Evolutionary conservation across 1,140 invertebrate species (phyloP).

Genomic region (Heterodera schachtii): DNA sequence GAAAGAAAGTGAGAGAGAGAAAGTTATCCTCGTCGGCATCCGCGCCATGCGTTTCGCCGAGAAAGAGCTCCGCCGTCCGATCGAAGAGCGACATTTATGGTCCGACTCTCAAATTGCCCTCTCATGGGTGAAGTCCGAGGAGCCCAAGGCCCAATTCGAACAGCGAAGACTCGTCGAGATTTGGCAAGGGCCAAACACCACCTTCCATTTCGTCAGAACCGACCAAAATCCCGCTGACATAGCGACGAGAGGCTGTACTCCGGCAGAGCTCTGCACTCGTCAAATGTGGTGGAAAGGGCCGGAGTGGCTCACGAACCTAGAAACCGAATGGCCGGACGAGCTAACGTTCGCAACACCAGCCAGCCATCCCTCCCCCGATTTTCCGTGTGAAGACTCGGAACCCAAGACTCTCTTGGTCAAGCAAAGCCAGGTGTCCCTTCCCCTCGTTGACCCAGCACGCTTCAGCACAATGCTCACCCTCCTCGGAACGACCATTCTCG

Average conservation of each 20-base stretch:
- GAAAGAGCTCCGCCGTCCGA: too few species aligned
- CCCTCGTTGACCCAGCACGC: too few species aligned
- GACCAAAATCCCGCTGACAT: conserved; percentile 41
- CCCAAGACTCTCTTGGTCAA: too few species aligned
- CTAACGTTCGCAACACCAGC: not conserved
- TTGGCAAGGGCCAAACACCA: not conserved
- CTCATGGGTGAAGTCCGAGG: conserved; percentile 2
- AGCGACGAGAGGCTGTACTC: conserved; percentile 18
- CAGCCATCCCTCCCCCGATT: not conserved
- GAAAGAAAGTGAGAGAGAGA: too few species aligned
- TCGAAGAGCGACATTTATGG: conserved; percentile 25
- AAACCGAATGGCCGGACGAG: not conserved
- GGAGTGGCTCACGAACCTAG: not conserved
- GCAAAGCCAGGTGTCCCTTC: too few species aligned
- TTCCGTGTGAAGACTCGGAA: not conserved
- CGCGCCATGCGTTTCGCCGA: too few species aligned
- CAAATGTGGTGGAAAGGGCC: conserved; percentile 42
- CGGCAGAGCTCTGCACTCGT: conserved; percentile 15
- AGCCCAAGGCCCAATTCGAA: not conserved
- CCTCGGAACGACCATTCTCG: too few species aligned
- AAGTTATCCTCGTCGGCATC: too few species aligned
- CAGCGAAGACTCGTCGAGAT: conserved; percentile 32
- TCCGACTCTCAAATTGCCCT: conserved; percentile 29
- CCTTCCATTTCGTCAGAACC: conserved; percentile 31
- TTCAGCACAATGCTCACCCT: too few species aligned